Evolutionary conservation across 2,113 vertebrate genomes (phyloP).

Genomic region (Cynoglossus semilaevis): DNA sequence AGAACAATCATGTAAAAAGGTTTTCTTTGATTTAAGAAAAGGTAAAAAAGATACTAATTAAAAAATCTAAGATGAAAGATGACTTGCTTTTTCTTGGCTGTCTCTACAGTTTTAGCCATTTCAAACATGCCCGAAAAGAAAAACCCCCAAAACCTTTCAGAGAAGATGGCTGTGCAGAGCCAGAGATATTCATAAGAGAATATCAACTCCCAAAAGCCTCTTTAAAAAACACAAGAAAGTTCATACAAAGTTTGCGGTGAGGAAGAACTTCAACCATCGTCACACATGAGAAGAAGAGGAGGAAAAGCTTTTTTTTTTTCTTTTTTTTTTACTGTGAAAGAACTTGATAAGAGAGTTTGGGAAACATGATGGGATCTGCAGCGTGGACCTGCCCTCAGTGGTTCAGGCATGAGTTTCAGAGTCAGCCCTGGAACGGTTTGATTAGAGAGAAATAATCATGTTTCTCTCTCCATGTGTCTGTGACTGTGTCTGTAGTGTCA

Average conservation of each 20-base stretch:
- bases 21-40: too few species aligned
- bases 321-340: conserved; percentile 23
- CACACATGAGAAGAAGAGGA: conserved; percentile 8
- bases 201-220: conserved; percentile 42
- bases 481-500: conserved; percentile 6
- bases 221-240: conserved; percentile 54
- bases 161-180: conserved; percentile 9
- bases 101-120: conserved; percentile 8
- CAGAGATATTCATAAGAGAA: conserved; percentile 26
- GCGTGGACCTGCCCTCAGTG: conserved; percentile 37
- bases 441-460: conserved; percentile 41
- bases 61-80: conserved; percentile 19
- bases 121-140: conserved; percentile 2
- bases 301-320: not conserved
- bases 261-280: conserved; percentile 46
- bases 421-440: conserved; percentile 44
- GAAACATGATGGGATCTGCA: conserved; percentile 51
- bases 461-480: too few species aligned
- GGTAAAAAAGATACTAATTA: conserved; percentile 1
- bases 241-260: conserved; percentile 57
- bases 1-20: too few species aligned
- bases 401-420: conserved; percentile 33
- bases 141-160: conserved; percentile 26
- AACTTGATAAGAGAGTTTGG: conserved; percentile 50
- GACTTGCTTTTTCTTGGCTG: too few species aligned